Base-by-base conservation (phyloP, 2,888 invertebrate genomes). In the Sarcophaga subvicina region DNA sequence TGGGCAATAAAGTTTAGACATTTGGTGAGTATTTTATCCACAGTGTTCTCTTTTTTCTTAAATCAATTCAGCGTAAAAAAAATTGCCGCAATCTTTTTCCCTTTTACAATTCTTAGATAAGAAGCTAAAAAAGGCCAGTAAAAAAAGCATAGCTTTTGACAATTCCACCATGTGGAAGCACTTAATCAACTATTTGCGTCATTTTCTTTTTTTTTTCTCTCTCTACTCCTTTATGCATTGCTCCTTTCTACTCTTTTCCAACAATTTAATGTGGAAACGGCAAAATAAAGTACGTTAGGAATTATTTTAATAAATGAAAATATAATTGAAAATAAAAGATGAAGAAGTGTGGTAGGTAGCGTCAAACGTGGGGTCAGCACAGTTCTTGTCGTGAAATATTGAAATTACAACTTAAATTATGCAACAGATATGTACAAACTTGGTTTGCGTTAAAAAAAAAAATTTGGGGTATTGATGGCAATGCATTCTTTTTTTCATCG, bases 321-420 rank as follows among this genome's bases (percentile, higher is more conserved):
- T 87, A 84, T 83, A 60, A 87, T 87, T 84, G 71, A 83, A 87
- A 84, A 82, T 82, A 73, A 73, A 72, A 3, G n/a, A 45, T 1
- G 6, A 62, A 72, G 71, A 14, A 54, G n/a, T 20, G 66, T 17
- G 59, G 17, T 8, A 83, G 71, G 71, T 10, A 69, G 17, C 49
- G 80, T n/a, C 49, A 71, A 64, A 64, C 49, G 27, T 66, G 60
- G 83, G 66, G 77, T 60, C 47, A 82, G 20, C 25, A 25, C 20
- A 64, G 27, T 59, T 27, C 22, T 25, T 49, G 66, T 54, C 64
- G 64, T 71, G 20, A 62, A 60, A 78, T 4, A 79, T 27, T 63
- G 71, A 86, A 83, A 86, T 81, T 88, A 76, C 47, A 37, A 37
- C 84, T 85, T 88, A 84, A 88, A 86, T 88, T 88, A 88, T 88